Evolutionary conservation across 2,888 invertebrate species (phyloP), one percentile per base, ranked within the genome.

Genomic region (Spilosoma lubricipeda): DNA sequence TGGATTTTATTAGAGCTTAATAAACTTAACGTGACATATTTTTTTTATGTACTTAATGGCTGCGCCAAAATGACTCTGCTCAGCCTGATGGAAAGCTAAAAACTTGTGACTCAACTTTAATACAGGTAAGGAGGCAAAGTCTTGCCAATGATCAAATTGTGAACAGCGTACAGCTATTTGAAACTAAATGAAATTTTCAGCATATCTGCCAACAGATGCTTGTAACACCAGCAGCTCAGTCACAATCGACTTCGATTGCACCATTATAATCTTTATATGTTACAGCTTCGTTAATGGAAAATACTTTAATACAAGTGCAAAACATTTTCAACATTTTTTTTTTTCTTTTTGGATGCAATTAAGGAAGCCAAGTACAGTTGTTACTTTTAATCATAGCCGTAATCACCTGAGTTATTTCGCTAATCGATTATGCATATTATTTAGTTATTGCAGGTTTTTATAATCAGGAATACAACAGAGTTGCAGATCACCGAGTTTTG

Each of bases 161-260:
- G n/a, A n/a, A 23, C 7, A 68, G 15, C 48, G n/a, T 11, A n/a
- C n/a, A 27, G 27, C 48, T 39, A 56, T 45, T 75, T 36, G 52
- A 64, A 52, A 70, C 42, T 39, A 18, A 72, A 48, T 65, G 11
- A 48, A 23, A 18, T 45, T 27, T n/a, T 9, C 36, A 70, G 20
- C 48, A 20, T 20, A 48, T 48, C 0, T 18, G 67, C 72, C 85
- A 87, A 86, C 84, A 85, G 71, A 86, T 89, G 85, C 82, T 86
- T 87, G 90, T 88, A 82, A 84, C 80, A 82, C 81, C 81, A 91
- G 93, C 92, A 92, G 87, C 87, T 92, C 90, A 90, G 93, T 75
- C 77, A 86, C 87, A 90, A 90, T 87, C 81, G 42, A 80, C 79
- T 85, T 78, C 85, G 82, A 88, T 88, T 89, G 88, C 88, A 86